Evolutionary conservation across 1,140 invertebrate species (phyloP), one percentile per base, ranked within the genome.

Genomic region (Zaprionus camerounensis): DNA sequence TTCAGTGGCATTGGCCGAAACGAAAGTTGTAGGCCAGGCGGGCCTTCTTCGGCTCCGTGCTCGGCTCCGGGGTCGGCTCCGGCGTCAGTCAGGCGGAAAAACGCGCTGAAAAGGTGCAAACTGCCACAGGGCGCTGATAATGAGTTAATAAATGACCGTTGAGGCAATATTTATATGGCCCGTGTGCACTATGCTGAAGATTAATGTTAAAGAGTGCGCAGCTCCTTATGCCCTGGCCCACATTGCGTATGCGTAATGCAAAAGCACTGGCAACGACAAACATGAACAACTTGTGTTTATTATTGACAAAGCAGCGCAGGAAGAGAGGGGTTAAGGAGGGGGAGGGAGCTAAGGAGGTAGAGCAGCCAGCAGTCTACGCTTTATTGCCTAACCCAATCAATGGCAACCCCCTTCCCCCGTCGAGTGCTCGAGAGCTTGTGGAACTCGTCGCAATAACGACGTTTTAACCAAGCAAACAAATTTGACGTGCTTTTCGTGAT

Each of bases 401-500:
- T 84, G 85, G 75, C 81, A 83, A 76, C 81, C 78, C 66, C 78
- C 13, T 31, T 15, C 20, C 44, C 61, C 17, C 66, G 17, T n/a
- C 51, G 31, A 12, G n/a, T 34, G 31, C 31, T 34, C 6, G 26
- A 28, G 26, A 64, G 57, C 44, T 57, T 62, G 80, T 63, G 64
- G 26, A 65, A 70, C 26, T 62, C 87, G 81, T 82, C 84, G 85
- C 85, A 88, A 88, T 88, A 88, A 88, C 84, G 81, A 84, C 78
- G 88, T 87, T 84, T 84, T 84, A 91, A 91, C 87, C 82, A 91
- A 85, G 82, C 82, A 88, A 88, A 90, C 81, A 91, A 83, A 81
- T 91, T 91, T 92, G 90, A 91, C 90, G 90, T 91, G 91, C 90
- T 90, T 91, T 91, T 86, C 90, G 90, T 91, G 90, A 91, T 91